phyloP scores from a whole-genome alignment of 2,888 invertebrate genomes.

The Dyspetes luteomarginatus region DNA sequence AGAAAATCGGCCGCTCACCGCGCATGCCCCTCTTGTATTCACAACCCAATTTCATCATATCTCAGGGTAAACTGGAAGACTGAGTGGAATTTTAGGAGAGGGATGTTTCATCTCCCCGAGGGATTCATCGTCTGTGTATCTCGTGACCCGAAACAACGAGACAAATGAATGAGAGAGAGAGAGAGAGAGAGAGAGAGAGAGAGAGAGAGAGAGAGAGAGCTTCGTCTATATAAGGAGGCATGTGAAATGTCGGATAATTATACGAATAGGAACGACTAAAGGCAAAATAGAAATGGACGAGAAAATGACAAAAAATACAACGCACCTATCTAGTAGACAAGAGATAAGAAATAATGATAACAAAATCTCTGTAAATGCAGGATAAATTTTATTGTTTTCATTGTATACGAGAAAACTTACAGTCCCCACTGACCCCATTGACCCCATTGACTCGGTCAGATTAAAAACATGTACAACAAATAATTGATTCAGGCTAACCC shows the following conservation, averaged over 20 bases:
- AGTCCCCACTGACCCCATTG: no score
- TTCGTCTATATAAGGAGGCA: slow-evolving; percentile 27
- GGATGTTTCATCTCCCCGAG: neutral
- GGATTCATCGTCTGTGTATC: neutral
- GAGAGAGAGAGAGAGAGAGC: neutral
- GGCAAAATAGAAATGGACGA: neutral
- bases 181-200: neutral
- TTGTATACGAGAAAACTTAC: no score
- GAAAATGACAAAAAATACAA: neutral
- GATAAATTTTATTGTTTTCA: no score
- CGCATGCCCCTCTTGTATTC: neutral
- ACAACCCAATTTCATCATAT: neutral
- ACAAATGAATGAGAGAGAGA: neutral
- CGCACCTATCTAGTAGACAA: neutral
- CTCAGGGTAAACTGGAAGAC: slow-evolving; percentile 10
- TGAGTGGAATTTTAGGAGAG: slow-evolving; percentile 14
- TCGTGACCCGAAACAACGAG: slow-evolving; percentile 26
- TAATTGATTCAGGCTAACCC: no score
- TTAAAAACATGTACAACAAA: no score
- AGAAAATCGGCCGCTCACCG: neutral
- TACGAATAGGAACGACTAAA: neutral
- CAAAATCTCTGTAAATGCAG: no score
- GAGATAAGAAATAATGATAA: neutral
- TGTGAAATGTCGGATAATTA: slow-evolving; percentile 14
- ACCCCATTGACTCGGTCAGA: no score